Evolutionary conservation across 2,113 vertebrate genomes (phyloP).

Genomic region (Euleptes europaea): DNA sequence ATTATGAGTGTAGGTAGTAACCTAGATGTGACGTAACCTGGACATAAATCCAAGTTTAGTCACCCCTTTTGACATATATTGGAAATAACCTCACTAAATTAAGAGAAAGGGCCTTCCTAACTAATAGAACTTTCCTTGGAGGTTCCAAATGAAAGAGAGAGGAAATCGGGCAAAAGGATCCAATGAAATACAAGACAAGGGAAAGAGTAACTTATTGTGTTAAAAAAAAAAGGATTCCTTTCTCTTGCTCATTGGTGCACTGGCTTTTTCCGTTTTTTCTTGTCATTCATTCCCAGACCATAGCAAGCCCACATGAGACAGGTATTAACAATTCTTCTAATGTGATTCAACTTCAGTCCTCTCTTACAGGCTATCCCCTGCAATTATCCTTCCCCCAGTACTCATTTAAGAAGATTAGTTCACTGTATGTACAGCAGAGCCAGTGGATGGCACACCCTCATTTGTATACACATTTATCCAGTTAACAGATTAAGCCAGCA

Average conservation of each 20-base stretch:
- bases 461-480: neutral
- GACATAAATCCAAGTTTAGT: neutral
- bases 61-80: neutral
- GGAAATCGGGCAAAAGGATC: neutral
- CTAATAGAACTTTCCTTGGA: neutral
- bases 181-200: neutral
- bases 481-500: conserved; percentile 7
- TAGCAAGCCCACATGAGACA: neutral
- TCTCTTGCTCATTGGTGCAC: too few species aligned
- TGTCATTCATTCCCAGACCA: neutral
- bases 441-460: neutral
- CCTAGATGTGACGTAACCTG: neutral
- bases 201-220: neutral
- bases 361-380: neutral
- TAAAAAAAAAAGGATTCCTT: neutral
- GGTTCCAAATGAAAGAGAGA: neutral
- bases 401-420: conserved; percentile 29
- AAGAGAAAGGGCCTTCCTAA: neutral
- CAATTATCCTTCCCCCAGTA: conserved; percentile 7
- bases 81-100: neutral
- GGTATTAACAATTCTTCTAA: neutral
- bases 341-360: neutral
- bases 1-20: neutral
- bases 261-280: neutral
- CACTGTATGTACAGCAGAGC: neutral